phyloP scores from a whole-genome alignment of 2,888 invertebrate species.

The Liodrosophila aerea region DNA sequence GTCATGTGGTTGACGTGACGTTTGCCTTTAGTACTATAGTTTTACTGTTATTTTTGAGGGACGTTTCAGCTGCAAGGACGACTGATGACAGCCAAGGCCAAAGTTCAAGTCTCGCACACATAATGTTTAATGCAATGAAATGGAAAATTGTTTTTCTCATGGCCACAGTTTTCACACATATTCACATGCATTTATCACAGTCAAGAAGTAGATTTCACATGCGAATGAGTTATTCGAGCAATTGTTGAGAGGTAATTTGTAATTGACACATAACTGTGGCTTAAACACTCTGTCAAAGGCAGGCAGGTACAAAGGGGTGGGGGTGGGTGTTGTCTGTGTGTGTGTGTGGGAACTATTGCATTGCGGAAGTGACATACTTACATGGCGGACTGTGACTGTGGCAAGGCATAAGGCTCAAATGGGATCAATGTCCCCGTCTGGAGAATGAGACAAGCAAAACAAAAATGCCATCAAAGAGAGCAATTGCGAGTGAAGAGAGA shows the following conservation, averaged over 20 bases:
- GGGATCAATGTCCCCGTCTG: constrained; percentile 73
- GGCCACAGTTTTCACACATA: constrained; percentile 4
- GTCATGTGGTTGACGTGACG: constrained; percentile 41
- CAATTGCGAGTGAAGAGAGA: not conserved
- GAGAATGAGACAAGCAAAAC: constrained; percentile 71
- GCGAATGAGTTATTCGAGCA: too few relatives aligned
- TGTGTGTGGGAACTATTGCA: constrained; percentile 10
- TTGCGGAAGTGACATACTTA: constrained; percentile 72
- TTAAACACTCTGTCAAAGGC: not conserved
- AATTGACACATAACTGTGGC: too few relatives aligned
- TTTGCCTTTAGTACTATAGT: constrained; percentile 21
- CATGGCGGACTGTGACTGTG: not conserved
- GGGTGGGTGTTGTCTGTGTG: not conserved
- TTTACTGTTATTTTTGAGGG: constrained; percentile 46
- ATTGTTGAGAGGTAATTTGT: constrained; percentile 34
- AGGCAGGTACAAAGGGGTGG: not conserved
- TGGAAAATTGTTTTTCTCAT: not conserved
- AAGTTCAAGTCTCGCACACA: not conserved
- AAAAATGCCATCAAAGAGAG: constrained; percentile 45
- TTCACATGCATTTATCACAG: constrained; percentile 28
- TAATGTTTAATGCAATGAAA: constrained; percentile 5
- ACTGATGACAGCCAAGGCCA: constrained; percentile 12
- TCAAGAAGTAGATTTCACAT: constrained; percentile 34
- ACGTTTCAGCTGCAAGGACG: constrained; percentile 36
- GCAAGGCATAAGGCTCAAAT: constrained; percentile 35